phyloP scores from a whole-genome alignment of 2,113 vertebrate genomes.

The Crotalus helleri region DNA sequence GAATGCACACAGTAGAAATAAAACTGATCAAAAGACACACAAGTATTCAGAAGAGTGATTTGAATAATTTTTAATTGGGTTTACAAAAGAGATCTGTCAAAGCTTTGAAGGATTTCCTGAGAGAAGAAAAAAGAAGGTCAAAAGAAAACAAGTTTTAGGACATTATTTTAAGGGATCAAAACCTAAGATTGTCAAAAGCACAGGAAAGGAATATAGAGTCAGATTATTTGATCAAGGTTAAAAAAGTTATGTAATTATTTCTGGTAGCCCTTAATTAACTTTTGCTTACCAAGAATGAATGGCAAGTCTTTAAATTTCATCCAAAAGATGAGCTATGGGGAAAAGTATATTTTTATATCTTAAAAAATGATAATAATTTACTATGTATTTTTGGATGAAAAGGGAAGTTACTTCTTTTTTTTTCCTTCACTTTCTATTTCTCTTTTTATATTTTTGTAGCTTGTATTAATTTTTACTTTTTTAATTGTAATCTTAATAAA shows the following conservation, averaged over 20 bases:
- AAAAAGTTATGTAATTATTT: not conserved
- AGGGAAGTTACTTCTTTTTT: not conserved
- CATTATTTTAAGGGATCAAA: not conserved
- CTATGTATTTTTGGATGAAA: not conserved
- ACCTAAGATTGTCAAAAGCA: not conserved
- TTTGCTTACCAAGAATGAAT: not conserved
- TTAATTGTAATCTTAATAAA: not conserved
- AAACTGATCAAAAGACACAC: not conserved
- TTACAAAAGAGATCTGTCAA: not conserved
- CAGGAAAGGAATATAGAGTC: not conserved
- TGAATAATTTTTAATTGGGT: not conserved
- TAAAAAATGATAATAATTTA: not conserved
- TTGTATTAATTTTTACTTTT: not conserved
- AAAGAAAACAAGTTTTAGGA: not conserved
- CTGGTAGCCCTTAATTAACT: not conserved
- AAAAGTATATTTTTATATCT: not conserved
- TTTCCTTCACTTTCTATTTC: not conserved
- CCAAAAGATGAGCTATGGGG: not conserved
- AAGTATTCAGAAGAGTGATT: not conserved
- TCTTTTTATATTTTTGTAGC: not conserved
- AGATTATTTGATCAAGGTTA: not conserved
- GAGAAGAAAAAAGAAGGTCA: not conserved
- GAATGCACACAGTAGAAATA: not conserved
- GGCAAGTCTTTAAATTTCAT: not conserved
- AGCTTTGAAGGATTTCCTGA: not conserved